A percentile compares a stretch with the other conserved stretches of the same genome.
phyloP scores from a whole-genome alignment of 2,113 vertebrate genomes.

The Gambusia holbrooki region DNA sequence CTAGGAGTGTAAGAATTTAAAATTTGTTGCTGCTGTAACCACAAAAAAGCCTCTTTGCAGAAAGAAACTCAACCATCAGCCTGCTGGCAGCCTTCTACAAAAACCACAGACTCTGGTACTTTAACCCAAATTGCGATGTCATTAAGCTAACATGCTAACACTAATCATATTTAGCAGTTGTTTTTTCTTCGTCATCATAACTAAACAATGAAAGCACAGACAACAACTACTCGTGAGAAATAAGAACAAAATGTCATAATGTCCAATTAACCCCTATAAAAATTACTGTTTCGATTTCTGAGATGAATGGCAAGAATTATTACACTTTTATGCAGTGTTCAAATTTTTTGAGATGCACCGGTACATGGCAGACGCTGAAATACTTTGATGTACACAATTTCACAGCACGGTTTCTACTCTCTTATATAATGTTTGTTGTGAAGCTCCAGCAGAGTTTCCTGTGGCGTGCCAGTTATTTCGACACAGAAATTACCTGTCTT shows the following conservation, averaged over 20 bases:
- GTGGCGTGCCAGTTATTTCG: constrained; percentile 1
- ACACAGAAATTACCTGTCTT: constrained; percentile 1
- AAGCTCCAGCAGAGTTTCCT: constrained; percentile 12
- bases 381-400: constrained; percentile 8
- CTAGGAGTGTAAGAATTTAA: not conserved
- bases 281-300: too few species aligned
- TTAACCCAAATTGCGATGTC: not conserved
- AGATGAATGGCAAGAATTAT: too few species aligned
- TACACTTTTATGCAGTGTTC: too few species aligned
- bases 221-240: not conserved
- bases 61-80: not conserved
- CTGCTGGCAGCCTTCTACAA: too few species aligned
- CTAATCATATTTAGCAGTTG: too few species aligned
- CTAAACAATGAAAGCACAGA: too few species aligned
- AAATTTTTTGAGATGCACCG: too few species aligned
- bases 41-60: not conserved
- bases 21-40: not conserved
- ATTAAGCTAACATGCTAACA: not conserved
- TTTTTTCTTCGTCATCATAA: not conserved
- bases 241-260: not conserved
- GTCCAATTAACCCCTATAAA: not conserved
- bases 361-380: not conserved
- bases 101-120: too few species aligned
- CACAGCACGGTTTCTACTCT: not conserved
- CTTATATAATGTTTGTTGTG: constrained; percentile 12